A percentile compares a stretch with the other conserved stretches of the same genome.
Conservation (phyloP, 2,888 invertebrate genomes). For the Perizoma affinitatum region DNA sequence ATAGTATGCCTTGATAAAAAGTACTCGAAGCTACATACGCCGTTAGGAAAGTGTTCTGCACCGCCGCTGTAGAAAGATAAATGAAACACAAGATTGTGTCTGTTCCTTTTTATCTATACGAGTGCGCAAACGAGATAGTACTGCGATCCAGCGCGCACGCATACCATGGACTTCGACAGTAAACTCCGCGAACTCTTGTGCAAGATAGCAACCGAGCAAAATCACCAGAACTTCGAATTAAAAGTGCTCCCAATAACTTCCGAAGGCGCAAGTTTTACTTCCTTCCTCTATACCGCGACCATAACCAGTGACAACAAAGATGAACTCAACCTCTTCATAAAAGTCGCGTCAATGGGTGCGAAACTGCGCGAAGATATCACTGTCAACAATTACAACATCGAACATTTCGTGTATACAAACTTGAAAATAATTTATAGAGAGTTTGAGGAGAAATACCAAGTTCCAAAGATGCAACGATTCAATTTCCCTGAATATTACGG, state of each 20-base stretch:
- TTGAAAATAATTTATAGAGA: constrained; percentile 29
- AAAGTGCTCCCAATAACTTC: constrained; percentile 47
- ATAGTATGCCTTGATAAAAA: no score
- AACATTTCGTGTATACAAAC: constrained; percentile 37
- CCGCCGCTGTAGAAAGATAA: not conserved
- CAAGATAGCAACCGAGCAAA: constrained; percentile 45
- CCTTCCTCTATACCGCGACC: constrained; percentile 47
- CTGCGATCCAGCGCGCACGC: not conserved
- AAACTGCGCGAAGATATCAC: constrained; percentile 24
- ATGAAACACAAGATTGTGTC: not conserved
- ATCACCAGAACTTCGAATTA: constrained; percentile 42
- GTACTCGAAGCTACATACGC: not conserved
- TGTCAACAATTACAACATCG: constrained; percentile 17
- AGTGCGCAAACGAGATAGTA: not conserved
- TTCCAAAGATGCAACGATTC: constrained; percentile 42
- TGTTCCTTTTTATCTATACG: not conserved
- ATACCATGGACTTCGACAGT: constrained; percentile 40
- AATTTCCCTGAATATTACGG: constrained; percentile 46
- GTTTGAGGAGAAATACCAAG: constrained; percentile 33
- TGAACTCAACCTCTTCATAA: constrained; percentile 54
- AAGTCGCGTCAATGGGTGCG: constrained; percentile 48
- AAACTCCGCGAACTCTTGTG: constrained; percentile 41
- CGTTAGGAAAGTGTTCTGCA: not conserved
- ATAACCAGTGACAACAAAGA: constrained; percentile 41
- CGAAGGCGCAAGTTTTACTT: constrained; percentile 60